Percentiles rank a stretch among this genome's conserved stretches.
These are phyloP conservation scores for Siphamia tubifer DNA, from an alignment of 2,113 vertebrate genomes.

Conservation along the genomic window DNA sequence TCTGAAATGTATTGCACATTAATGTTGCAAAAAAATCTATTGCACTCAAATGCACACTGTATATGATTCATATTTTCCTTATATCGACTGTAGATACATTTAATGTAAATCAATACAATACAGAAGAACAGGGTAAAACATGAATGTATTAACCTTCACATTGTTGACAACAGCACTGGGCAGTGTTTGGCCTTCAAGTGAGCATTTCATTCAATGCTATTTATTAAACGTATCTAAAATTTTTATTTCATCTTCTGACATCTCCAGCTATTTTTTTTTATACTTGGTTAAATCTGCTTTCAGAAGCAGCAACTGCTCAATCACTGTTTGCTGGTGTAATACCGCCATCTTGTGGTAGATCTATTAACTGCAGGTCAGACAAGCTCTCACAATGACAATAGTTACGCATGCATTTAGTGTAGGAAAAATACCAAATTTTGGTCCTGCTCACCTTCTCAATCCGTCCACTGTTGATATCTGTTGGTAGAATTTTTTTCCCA, in stretches of 20 bases:
- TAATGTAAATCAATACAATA: too few relatives aligned
- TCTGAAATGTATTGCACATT: too few relatives aligned
- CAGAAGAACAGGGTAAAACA: too few relatives aligned
- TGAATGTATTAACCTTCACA: too few relatives aligned
- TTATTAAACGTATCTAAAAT: constrained; percentile 7
- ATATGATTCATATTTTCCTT: too few relatives aligned
- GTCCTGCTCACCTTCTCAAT: constrained; percentile 88
- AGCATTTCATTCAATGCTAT: not conserved
- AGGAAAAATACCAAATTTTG: not conserved
- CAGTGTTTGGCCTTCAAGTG: not conserved
- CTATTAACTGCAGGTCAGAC: constrained; percentile 24
- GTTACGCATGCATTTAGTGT: not conserved
- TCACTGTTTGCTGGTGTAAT: constrained; percentile 16
- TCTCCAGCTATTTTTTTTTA: not conserved
- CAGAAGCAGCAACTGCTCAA: not conserved
- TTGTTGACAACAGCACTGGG: too few relatives aligned
- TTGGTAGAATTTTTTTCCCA: constrained; percentile 91
- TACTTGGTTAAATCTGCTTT: not conserved
- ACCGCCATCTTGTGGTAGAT: constrained; percentile 69
- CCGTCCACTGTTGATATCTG: constrained; percentile 94
- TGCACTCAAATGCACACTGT: too few relatives aligned
- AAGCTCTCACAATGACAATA: not conserved
- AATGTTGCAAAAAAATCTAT: not conserved
- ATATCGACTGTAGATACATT: too few relatives aligned
- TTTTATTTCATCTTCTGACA: constrained; percentile 14